A percentile compares a stretch with the other conserved stretches of the same genome.
phyloP scores from a whole-genome alignment of 2,888 invertebrate genomes.

The Andrena marginata region DNA sequence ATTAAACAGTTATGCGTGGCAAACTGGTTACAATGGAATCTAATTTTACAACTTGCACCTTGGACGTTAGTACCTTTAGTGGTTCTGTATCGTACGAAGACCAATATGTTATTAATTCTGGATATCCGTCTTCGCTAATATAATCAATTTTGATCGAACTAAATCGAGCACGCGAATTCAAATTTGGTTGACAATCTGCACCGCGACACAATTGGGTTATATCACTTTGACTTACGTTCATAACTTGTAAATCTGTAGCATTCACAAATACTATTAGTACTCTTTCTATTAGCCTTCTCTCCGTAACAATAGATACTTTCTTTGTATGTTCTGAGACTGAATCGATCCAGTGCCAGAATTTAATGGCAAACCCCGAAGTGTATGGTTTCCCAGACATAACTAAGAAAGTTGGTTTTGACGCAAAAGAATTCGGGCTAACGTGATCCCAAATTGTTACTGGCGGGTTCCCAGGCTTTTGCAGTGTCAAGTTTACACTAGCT shows the following conservation, averaged over 20 bases:
- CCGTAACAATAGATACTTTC: constrained; percentile 46
- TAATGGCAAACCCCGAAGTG: constrained; percentile 91
- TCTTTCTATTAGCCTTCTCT: constrained; percentile 88
- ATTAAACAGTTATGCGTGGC: constrained; percentile 41
- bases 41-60: constrained; percentile 81
- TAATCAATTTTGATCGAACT: constrained; percentile 89
- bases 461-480: constrained; percentile 87
- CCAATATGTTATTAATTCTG: constrained; percentile 91
- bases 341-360: constrained; percentile 93
- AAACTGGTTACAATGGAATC: constrained; percentile 68
- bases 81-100: constrained; percentile 77
- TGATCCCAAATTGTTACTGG: constrained; percentile 88
- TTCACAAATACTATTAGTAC: constrained; percentile 93
- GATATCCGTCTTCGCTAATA: constrained; percentile 91
- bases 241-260: constrained; percentile 90
- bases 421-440: constrained; percentile 88
- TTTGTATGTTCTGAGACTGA: constrained; percentile 32
- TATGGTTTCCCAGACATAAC: constrained; percentile 85
- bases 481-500: constrained; percentile 85
- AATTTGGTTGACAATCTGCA: constrained; percentile 90
- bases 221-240: constrained; percentile 92
- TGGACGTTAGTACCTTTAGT: constrained; percentile 74
- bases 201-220: constrained; percentile 90
- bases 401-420: constrained; percentile 90
- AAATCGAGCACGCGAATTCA: constrained; percentile 90